Percentiles rank a stretch among this genome's conserved stretches.
These are phyloP conservation scores for Phrixothrix hirtus DNA, from an alignment of 2,888 invertebrate species.

Conservation along the genomic window DNA sequence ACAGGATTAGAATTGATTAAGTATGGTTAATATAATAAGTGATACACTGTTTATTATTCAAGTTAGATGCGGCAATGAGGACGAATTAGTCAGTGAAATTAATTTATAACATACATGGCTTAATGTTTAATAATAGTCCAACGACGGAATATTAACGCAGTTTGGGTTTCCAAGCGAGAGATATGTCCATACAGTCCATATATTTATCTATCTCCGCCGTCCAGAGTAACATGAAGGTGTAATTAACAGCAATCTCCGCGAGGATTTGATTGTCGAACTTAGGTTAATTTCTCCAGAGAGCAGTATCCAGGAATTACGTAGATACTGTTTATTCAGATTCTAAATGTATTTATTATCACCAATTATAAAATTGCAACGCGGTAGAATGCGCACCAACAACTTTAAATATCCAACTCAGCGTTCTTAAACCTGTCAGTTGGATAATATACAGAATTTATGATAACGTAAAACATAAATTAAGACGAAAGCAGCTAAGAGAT, in stretches of 20 bases:
- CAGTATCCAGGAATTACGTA: slow-evolving; percentile 39
- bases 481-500: slow-evolving; percentile 43
- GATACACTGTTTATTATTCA: too few relatives aligned
- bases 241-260: slow-evolving; percentile 44
- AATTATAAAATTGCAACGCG: slow-evolving; percentile 36
- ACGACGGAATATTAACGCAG: slow-evolving; percentile 25
- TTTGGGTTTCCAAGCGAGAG: slow-evolving; percentile 26
- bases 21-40: too few relatives aligned
- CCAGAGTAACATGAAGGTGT: slow-evolving; percentile 41
- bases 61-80: slow-evolving; percentile 19
- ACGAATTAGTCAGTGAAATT: slow-evolving; percentile 29
- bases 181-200: slow-evolving; percentile 33
- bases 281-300: slow-evolving; percentile 53
- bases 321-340: slow-evolving; percentile 37
- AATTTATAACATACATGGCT: slow-evolving; percentile 34
- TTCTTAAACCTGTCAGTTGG: slow-evolving; percentile 36
- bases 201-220: slow-evolving; percentile 40
- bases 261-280: slow-evolving; percentile 46
- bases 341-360: slow-evolving; percentile 39
- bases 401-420: slow-evolving; percentile 25
- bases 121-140: slow-evolving; percentile 22
- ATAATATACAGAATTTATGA: slow-evolving; percentile 32
- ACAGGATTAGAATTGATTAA: too few relatives aligned
- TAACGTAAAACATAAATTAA: slow-evolving; percentile 42
- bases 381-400: slow-evolving; percentile 7